These are phyloP conservation scores for Ispidina lecontei DNA, from an alignment of 2,797 vertebrate genomes.

Conservation along the genomic window DNA sequence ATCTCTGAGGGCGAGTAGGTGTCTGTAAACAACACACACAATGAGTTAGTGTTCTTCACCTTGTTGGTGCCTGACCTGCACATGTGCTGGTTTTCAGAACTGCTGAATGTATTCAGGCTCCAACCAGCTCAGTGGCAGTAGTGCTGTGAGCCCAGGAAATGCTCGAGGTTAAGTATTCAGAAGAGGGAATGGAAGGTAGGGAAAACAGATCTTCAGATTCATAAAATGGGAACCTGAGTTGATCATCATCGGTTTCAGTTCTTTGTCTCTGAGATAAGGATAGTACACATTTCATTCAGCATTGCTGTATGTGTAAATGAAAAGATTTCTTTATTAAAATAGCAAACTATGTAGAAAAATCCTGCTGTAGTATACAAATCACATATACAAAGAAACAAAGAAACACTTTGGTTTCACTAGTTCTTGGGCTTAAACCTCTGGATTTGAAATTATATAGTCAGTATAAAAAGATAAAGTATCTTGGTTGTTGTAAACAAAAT, in stretches of 20 bases:
- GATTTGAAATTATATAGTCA: neutral
- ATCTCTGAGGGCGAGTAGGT: neutral
- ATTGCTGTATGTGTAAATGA: slow-evolving; percentile 35
- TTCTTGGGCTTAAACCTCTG: neutral
- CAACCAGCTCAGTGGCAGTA: no score
- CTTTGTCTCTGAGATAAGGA: neutral
- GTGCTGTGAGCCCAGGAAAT: neutral
- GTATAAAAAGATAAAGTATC: neutral
- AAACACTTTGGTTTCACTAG: neutral
- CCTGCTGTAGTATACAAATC: neutral
- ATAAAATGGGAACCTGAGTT: neutral
- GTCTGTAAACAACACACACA: neutral
- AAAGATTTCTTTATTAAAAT: slow-evolving; percentile 39
- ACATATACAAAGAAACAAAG: neutral
- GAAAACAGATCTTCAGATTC: neutral
- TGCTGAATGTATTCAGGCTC: neutral
- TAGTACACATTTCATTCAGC: neutral
- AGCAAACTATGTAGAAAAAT: slow-evolving; percentile 1
- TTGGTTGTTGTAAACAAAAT: neutral
- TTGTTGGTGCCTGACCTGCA: neutral
- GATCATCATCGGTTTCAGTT: neutral
- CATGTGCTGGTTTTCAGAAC: neutral
- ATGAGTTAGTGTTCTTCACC: neutral
- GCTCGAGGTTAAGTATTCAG: neutral
- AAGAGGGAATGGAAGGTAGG: neutral